Percentiles rank a stretch among this genome's conserved stretches.
Conservation (phyloP, 2,113 vertebrate species). For the Globicephala melas region DNA sequence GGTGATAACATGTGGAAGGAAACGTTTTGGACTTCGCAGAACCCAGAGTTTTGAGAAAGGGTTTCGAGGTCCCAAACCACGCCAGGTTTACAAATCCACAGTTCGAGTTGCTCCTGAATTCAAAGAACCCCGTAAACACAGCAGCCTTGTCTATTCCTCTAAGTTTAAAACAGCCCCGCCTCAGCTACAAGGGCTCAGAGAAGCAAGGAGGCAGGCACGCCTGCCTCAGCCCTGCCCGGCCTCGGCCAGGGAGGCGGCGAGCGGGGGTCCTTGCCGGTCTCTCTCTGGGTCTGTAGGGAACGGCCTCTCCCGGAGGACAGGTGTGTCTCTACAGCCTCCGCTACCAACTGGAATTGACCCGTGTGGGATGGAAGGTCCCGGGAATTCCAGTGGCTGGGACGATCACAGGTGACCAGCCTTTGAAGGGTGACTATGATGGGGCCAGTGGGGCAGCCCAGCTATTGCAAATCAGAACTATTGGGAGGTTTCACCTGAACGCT, state of each 20-base stretch:
- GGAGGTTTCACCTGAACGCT: not conserved
- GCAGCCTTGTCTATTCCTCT: not conserved
- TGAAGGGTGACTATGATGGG: not conserved
- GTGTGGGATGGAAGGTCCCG: not conserved
- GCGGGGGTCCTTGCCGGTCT: too few species aligned
- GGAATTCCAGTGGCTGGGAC: not conserved
- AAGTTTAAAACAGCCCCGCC: not conserved
- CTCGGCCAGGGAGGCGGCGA: fast-evolving
- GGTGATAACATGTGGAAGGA: not conserved
- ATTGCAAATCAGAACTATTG: not conserved
- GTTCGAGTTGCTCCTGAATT: too few species aligned
- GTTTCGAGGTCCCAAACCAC: not conserved
- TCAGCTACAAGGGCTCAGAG: not conserved
- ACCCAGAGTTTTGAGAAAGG: not conserved
- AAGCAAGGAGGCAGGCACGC: not conserved
- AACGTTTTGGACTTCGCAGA: not conserved
- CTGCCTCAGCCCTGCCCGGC: not conserved
- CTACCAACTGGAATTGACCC: not conserved
- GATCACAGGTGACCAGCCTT: fast-evolving
- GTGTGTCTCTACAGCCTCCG: not conserved
- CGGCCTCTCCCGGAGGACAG: not conserved
- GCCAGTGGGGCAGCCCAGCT: fast-evolving
- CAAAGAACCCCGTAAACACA: not conserved
- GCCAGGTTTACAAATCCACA: not conserved
- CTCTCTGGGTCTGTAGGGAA: not conserved